Base-by-base conservation (phyloP, 1,140 invertebrate species). In the Bombus fervidus region DNA sequence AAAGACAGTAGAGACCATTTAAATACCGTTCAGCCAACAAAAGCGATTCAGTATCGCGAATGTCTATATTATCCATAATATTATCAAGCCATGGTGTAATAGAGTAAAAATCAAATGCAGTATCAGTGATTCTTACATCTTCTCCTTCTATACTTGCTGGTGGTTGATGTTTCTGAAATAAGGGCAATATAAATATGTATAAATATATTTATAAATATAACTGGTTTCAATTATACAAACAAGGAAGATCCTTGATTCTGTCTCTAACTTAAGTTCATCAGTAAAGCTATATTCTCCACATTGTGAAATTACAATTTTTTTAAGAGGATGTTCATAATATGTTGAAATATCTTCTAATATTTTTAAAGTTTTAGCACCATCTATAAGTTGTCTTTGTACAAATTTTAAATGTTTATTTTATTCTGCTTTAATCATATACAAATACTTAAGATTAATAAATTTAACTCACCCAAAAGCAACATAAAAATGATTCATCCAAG, bases 401-500 rank as follows among this genome's bases (percentile, higher is more conserved):
- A 64, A 66, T 76, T 69, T 72, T 66, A 43, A 34, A 57, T 80
- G 15, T 66, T 66, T 31, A 66, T n/a, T 91, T 64, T 64, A 66
- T 15, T 66, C 13, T 3, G 22, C 12, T 25, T 59, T 8, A 77
- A 25, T 75, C 9, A 37, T 22, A 39, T 0, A 72, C 13, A n/a
- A 62, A 41, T 31, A 43, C 15, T 43, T 47, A n/a, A 59, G 47
- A 18, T 34, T 13, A 39, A 8, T 37, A 34, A n/a, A 59, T 53
- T 34, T 22, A n/a, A 43, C 43, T 80, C 18, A 95, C 93, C 98
- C 98, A 94, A 98, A 98, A 39, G 98, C 97, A 13, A 98, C 97
- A 91, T 98, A 98, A 91, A 97, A 97, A 62, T 96, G 95, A 93
- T 98, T 96, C 94, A 98, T 96, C 96, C 98, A 98, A 76, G 96